Conservation (phyloP, 2,113 vertebrate species). For the Lagenorhynchus albirostris region DNA sequence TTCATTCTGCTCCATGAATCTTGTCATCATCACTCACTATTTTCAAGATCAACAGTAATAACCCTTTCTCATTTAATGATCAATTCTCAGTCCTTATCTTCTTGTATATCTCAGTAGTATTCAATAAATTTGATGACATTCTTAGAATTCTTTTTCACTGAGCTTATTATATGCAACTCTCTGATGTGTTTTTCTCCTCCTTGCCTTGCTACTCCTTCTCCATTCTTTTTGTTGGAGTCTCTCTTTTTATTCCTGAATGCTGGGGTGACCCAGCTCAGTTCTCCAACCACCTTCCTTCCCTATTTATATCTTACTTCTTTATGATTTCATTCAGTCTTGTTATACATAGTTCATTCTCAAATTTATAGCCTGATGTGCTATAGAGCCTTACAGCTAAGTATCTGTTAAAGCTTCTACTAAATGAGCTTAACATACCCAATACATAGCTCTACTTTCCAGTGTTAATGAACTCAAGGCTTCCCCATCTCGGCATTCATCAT, state of each 20-base stretch:
- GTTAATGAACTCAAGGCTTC: neutral
- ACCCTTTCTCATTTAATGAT: neutral
- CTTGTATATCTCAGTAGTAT: neutral
- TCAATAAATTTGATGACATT: neutral
- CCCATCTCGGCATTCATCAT: neutral
- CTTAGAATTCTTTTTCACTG: neutral
- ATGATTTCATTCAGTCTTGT: neutral
- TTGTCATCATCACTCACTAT: neutral
- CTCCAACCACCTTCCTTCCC: neutral
- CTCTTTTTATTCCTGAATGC: neutral
- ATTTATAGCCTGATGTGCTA: neutral
- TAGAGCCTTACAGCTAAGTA: neutral
- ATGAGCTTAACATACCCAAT: neutral
- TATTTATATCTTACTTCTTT: neutral
- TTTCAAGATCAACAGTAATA: neutral
- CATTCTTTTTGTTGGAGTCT: neutral
- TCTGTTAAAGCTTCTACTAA: neutral
- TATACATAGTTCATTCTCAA: neutral
- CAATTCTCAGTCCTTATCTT: neutral
- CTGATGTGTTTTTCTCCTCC: neutral
- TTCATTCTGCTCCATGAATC: neutral
- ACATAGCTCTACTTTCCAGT: neutral
- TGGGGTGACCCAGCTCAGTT: neutral
- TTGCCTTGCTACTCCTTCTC: neutral
- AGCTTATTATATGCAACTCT: neutral